Evolutionary conservation across 2,888 invertebrate genomes (phyloP), one percentile per base, ranked within the genome.

Genomic region (Pollenia angustigena): DNA sequence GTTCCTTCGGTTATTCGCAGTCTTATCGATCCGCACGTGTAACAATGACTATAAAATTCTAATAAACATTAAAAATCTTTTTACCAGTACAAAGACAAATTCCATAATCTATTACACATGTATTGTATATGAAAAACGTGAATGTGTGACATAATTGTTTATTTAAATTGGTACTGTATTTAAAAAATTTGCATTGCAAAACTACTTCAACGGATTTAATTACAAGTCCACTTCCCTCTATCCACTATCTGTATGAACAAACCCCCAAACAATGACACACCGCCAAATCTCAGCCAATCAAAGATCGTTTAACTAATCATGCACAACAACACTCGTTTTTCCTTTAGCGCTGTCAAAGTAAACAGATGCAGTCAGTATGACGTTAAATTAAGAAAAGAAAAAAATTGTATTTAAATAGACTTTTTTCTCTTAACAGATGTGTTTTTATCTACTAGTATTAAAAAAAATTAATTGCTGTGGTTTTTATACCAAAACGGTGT

Each of bases 241-340:
- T 50, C 62, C 44, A 42, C 12, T 56, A 56, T 11, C 44, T 32
- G n/a, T n/a, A n/a, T 54, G n/a, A n/a, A 58, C 50, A 58, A 66
- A 74, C 76, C 66, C 62, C 52, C 66, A 60, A 66, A 12, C 14
- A 58, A 79, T 75, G 90, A 90, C 90, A 90, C 90, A 90, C 89
- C 89, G 89, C 89, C 88, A 46, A 58, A 79, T 66, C 11, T 18
- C 78, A 81, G 80, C 90, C 90, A 90, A 90, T 90, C 87, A 76
- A 40, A 86, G 66, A 76, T 72, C 81, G 76, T 85, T 81, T 68
- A 71, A 71, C 56, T 58, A 76, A 75, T 81, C 81, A 74, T 86
- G 86, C 74, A 80, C 44, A 83, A 76, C 80, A 74, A 78, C 68
- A 84, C 81, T 78, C 83, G 80, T 83, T 82, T 81, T 81, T 46